Evolutionary conservation across 2,888 invertebrate genomes (phyloP).

Genomic region (Chironomus tentans): DNA sequence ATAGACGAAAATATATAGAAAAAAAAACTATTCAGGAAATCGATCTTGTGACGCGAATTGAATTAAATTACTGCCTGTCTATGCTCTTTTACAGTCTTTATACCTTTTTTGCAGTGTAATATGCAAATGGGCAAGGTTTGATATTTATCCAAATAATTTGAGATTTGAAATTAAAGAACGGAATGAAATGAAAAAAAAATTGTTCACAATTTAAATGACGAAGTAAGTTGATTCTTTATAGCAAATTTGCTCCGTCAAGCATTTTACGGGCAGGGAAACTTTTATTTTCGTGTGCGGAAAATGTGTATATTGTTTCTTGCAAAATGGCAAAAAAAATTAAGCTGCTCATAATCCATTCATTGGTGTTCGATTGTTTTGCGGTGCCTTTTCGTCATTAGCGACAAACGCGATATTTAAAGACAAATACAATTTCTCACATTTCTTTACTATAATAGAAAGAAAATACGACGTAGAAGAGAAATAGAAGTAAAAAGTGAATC

Average conservation of each 20-base stretch:
- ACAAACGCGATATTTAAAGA: neutral
- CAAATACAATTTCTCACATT: neutral
- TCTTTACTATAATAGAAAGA: neutral
- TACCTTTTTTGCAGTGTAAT: neutral
- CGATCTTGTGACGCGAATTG: conserved; percentile 6
- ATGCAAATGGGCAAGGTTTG: too few relatives aligned
- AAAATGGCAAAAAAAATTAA: conserved; percentile 1
- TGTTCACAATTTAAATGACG: neutral
- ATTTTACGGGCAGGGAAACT: neutral
- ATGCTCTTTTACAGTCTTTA: neutral
- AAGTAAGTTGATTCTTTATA: neutral
- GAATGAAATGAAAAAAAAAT: neutral
- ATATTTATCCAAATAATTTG: too few relatives aligned
- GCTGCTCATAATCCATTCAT: neutral
- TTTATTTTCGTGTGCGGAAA: neutral
- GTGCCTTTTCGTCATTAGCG: neutral
- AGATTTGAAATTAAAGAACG: too few relatives aligned
- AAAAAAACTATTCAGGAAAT: neutral
- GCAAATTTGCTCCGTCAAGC: neutral
- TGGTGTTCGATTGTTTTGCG: neutral
- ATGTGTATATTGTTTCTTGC: conserved; percentile 6
- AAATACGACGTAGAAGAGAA: too few relatives aligned
- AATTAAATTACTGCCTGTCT: conserved; percentile 5
- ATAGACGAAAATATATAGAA: neutral
- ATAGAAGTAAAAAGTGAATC: neutral